These are phyloP conservation scores for Brachyrhaphis roseni DNA, from an alignment of 2,797 vertebrate species.

Conservation along the genomic window DNA sequence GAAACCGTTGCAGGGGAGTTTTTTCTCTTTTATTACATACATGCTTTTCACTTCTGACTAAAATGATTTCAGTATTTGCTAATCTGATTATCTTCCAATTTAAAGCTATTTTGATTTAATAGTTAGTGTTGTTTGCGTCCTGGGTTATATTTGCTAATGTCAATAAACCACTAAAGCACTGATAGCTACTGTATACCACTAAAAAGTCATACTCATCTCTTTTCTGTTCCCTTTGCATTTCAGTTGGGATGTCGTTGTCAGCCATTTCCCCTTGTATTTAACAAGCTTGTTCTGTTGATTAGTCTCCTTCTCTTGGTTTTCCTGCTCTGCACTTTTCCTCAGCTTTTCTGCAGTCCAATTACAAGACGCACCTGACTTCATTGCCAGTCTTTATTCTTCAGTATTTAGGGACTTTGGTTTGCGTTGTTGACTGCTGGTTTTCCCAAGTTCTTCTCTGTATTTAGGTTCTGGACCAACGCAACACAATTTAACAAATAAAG, in stretches of 20 bases:
- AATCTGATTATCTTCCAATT: background rate
- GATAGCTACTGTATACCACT: too few relatives aligned
- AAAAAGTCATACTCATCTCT: background rate
- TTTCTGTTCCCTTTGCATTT: background rate
- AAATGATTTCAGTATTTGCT: background rate
- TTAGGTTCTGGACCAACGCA: background rate
- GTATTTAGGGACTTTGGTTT: background rate
- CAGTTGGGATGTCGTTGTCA: background rate
- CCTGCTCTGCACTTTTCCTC: too few relatives aligned
- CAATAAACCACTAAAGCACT: background rate
- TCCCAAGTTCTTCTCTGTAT: background rate
- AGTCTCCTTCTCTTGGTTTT: too few relatives aligned
- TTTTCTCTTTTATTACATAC: background rate
- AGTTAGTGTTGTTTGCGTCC: too few relatives aligned
- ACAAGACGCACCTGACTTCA: background rate
- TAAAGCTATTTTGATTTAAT: background rate
- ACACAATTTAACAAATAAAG: background rate
- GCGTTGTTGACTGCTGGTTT: background rate
- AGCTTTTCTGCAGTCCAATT: background rate
- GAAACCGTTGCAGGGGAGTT: background rate
- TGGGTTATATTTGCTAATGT: background rate
- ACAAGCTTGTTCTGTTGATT: background rate
- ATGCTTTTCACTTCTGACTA: slow-evolving; percentile 5
- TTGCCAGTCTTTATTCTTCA: background rate
- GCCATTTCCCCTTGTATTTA: background rate